Percentiles rank a stretch among this genome's conserved stretches.
Conservation (phyloP, 2,113 vertebrate genomes). For the Eulemur macaco region DNA sequence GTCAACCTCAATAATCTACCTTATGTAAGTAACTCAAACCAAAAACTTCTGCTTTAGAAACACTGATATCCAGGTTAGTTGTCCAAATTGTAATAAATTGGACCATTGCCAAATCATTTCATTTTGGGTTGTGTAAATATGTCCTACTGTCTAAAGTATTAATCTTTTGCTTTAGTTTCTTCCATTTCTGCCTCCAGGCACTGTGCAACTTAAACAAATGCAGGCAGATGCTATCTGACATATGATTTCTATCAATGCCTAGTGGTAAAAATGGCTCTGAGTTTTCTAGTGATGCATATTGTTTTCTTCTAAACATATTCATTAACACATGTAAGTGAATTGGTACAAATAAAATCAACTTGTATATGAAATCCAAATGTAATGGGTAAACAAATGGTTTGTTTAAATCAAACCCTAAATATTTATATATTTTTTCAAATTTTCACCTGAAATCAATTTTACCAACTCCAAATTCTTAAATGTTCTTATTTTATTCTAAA, state of each 20-base stretch:
- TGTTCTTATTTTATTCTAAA: constrained; percentile 69
- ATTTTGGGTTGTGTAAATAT: background rate
- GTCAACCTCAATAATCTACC: background rate
- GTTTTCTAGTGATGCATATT: background rate
- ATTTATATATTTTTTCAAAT: background rate
- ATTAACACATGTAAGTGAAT: background rate
- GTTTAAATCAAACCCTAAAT: background rate
- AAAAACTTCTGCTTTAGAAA: background rate
- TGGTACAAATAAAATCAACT: constrained; percentile 7
- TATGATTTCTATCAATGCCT: constrained; percentile 31
- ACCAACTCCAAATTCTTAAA: constrained; percentile 72
- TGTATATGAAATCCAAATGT: background rate
- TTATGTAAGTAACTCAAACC: background rate
- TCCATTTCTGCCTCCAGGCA: background rate
- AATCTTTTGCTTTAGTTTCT: background rate
- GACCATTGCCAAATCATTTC: background rate
- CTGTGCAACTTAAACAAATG: background rate
- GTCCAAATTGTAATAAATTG: background rate
- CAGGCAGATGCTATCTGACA: background rate
- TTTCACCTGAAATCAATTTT: background rate
- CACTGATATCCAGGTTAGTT: background rate
- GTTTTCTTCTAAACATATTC: constrained; percentile 17
- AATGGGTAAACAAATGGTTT: background rate
- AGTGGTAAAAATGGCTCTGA: background rate
- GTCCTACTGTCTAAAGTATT: background rate